A percentile compares a stretch with the other conserved stretches of the same genome.
phyloP scores from a whole-genome alignment of 1,140 invertebrate genomes.

The Rhagoletis zephyria region DNA sequence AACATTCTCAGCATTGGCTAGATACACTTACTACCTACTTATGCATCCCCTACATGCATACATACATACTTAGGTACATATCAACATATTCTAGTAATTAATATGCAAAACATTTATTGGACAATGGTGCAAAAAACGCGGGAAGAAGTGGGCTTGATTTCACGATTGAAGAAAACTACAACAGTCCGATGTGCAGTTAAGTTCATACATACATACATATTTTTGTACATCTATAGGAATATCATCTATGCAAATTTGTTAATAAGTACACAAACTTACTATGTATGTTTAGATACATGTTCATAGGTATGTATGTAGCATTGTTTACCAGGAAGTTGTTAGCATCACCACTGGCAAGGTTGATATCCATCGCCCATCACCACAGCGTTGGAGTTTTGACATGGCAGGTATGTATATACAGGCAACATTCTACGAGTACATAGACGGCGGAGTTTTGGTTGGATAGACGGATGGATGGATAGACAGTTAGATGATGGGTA shows the following conservation, averaged over 20 bases:
- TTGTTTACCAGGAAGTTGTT: slow-evolving; percentile 18
- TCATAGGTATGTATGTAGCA: background rate
- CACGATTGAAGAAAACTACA: background rate
- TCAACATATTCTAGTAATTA: slow-evolving; percentile 15
- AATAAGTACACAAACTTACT: background rate
- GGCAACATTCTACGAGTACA: background rate
- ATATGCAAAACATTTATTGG: slow-evolving; percentile 32
- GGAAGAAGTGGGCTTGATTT: background rate
- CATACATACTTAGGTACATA: background rate
- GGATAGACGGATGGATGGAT: slow-evolving; percentile 1
- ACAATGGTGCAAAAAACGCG: background rate
- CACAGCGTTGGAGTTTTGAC: slow-evolving; percentile 4
- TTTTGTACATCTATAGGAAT: background rate
- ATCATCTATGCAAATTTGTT: slow-evolving; percentile 42
- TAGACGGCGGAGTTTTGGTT: background rate
- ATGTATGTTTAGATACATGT: background rate
- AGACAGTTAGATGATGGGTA: slow-evolving; percentile 1
- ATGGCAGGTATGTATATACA: background rate
- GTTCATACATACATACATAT: background rate
- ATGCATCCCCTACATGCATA: too few species aligned
- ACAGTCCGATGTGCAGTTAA: background rate
- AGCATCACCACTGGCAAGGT: background rate
- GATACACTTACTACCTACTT: background rate
- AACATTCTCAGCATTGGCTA: background rate
- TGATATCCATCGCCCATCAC: slow-evolving; percentile 40